Conservation (phyloP, 2,797 vertebrate species). For the Xiphophorus birchmanni region DNA sequence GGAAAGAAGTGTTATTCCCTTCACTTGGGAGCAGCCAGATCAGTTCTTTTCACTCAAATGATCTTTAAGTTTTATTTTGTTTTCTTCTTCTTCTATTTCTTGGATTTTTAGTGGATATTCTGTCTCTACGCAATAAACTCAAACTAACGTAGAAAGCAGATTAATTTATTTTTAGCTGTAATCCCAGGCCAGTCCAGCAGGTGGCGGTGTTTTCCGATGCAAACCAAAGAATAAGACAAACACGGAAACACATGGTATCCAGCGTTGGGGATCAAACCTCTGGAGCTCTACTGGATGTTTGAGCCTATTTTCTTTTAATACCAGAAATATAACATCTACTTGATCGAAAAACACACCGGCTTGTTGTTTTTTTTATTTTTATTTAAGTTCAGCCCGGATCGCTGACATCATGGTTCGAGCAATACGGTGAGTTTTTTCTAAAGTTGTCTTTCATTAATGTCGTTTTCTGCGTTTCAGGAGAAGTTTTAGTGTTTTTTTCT, state of each 20-base stretch:
- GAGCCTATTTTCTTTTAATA: background rate
- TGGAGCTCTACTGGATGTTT: background rate
- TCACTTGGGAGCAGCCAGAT: background rate
- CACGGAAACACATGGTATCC: slow-evolving; percentile 54
- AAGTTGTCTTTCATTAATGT: background rate
- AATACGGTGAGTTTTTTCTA: slow-evolving; percentile 67
- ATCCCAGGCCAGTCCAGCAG: slow-evolving; percentile 12
- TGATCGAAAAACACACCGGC: background rate
- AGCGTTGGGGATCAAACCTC: background rate
- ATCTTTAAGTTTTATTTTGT: background rate
- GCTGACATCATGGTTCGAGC: slow-evolving; percentile 75
- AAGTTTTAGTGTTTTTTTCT: background rate
- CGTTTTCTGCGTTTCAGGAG: background rate
- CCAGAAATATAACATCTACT: rapidly evolving
- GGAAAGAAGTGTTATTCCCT: background rate
- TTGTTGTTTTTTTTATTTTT: background rate
- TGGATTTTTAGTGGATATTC: background rate
- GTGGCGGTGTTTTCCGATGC: background rate
- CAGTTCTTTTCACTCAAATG: background rate
- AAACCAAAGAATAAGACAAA: slow-evolving; percentile 34
- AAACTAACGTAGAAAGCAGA: background rate
- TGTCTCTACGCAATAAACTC: background rate
- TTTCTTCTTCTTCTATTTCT: too few relatives aligned
- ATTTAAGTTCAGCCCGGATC: background rate
- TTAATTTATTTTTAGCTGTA: background rate